phyloP scores from a whole-genome alignment of 2,888 invertebrate species.

The Pandemis heparana region DNA sequence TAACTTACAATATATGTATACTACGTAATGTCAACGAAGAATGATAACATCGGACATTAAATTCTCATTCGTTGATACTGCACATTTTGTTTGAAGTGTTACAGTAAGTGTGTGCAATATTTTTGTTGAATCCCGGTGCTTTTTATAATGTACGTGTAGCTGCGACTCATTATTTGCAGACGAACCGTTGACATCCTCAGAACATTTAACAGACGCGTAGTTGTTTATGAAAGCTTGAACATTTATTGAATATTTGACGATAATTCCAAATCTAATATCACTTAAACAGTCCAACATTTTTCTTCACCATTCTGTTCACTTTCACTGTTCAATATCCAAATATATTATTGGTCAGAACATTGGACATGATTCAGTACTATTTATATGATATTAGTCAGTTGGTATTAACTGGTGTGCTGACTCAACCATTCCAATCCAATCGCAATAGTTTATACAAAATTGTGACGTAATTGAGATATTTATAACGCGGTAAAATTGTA shows the following conservation, averaged over 20 bases:
- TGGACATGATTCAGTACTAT: conserved; percentile 27
- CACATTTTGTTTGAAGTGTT: conserved; percentile 54
- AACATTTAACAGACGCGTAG: conserved; percentile 67
- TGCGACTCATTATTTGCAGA: conserved; percentile 47
- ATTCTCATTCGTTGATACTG: conserved; percentile 63
- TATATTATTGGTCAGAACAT: conserved; percentile 23
- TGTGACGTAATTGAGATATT: conserved; percentile 48
- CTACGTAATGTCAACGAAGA: conserved; percentile 55
- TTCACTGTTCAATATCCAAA: conserved; percentile 10
- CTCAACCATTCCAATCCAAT: conserved; percentile 76
- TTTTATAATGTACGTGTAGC: conserved; percentile 57
- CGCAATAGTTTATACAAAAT: conserved; percentile 50
- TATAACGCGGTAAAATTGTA: conserved; percentile 54
- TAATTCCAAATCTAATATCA: conserved; percentile 46
- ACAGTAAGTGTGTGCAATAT: conserved; percentile 68
- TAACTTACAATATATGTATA: conserved; percentile 58
- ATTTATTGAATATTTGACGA: conserved; percentile 45
- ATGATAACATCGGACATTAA: conserved; percentile 51
- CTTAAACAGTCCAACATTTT: conserved; percentile 36
- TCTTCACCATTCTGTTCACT: conserved; percentile 17
- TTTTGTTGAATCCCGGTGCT: conserved; percentile 71
- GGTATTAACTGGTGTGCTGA: conserved; percentile 60
- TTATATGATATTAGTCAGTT: conserved; percentile 68
- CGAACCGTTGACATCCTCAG: conserved; percentile 69
- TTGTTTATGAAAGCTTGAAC: conserved; percentile 62